phyloP scores from a whole-genome alignment of 2,888 invertebrate genomes.

The Nemotelus nigrinus region DNA sequence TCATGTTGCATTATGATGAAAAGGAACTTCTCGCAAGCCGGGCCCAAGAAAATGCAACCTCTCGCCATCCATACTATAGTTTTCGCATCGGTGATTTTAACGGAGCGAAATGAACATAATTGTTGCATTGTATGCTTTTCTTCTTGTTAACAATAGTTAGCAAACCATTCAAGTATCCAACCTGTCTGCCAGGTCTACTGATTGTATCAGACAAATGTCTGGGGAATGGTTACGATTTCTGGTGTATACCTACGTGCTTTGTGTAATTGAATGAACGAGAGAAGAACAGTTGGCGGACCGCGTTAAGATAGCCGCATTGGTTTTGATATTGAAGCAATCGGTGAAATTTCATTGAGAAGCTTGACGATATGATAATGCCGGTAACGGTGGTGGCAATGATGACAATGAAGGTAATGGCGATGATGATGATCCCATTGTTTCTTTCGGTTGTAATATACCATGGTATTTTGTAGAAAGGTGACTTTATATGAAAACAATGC shows the following conservation, averaged over 20 bases:
- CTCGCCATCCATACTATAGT: too few species aligned
- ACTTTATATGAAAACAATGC: too few species aligned
- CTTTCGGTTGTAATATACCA: neutral
- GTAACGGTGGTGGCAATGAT: neutral
- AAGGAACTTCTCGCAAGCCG: neutral
- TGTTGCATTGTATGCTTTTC: conserved; percentile 22
- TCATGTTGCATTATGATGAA: too few species aligned
- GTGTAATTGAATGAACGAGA: conserved; percentile 12
- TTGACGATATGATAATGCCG: neutral
- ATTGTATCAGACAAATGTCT: conserved; percentile 23
- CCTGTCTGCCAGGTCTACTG: neutral
- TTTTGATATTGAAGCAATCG: too few species aligned
- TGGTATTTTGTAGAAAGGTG: too few species aligned
- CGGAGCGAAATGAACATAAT: conserved; percentile 18
- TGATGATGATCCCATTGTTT: neutral
- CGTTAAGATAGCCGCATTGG: neutral
- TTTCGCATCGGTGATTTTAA: conserved; percentile 3
- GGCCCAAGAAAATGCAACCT: neutral
- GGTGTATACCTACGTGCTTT: neutral
- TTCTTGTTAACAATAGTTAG: conserved; percentile 20
- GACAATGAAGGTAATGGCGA: neutral
- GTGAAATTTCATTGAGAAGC: neutral
- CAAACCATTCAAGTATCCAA: conserved; percentile 18
- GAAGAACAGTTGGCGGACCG: neutral
- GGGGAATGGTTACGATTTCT: neutral